Evolutionary conservation across 1,140 invertebrate genomes (phyloP), one percentile per base, ranked within the genome.

Genomic region (Pinna nobilis): DNA sequence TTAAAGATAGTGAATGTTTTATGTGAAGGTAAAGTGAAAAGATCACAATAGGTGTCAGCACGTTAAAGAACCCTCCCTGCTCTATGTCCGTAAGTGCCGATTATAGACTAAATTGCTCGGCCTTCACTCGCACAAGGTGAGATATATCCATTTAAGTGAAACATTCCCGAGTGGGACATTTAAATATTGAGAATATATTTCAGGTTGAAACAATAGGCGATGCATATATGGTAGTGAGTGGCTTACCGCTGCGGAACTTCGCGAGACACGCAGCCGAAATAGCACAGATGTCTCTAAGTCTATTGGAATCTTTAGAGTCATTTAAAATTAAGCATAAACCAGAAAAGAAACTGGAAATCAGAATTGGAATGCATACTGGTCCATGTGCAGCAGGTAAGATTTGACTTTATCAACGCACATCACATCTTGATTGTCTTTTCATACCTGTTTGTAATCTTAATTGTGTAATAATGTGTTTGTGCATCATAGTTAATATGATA

Each of bases 341-440:
- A 0, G 93, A 94, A 20, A 93, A 94, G 73, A 92, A 94, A 74
- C 89, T 97, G n/a, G 93, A 94, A 88, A 92, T 98, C 0, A 90
- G 97, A 76, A 98, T 99, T 85, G 97, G 96, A 68, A 93, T 97
- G 75, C 96, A 97, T 83, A 95, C 96, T 78, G 96, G 96, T 13
- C 65, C 82, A 18, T 88, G 86, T 66, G 84, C 82, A 11, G 82
- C 86, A 63, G 86, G 86, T 78, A 66, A 4, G 7, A 51, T n/a
- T 11, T 41, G 13, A n/a, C 23, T 28, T 57, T 33, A 28, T n/a
- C n/a, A 30, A 30, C 9, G 32, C 18, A 13, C 18, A 28, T 30
- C 7, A 15, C 5, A 7, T 57, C 18, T 3, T 9, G 5, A 28
- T 57, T 15, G 5, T 20, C 18, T 50, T 7, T 4, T 50, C 25